These are phyloP conservation scores for Craniophora ligustri DNA, from an alignment of 2,888 invertebrate genomes.

Conservation along the genomic window DNA sequence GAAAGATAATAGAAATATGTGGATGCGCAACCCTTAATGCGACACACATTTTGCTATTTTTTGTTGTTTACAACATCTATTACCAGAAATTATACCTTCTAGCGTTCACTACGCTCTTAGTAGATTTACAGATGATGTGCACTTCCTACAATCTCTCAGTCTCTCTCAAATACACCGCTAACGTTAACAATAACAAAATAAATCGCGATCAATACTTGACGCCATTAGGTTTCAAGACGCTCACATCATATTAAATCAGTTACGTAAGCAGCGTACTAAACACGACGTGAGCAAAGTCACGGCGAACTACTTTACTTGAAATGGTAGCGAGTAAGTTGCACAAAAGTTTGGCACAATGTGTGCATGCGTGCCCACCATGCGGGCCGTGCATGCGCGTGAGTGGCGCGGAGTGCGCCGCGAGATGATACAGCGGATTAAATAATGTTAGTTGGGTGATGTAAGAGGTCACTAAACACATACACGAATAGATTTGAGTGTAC, in stretches of 20 bases:
- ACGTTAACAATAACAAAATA: too few species aligned
- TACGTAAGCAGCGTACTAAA: slow-evolving; percentile 26
- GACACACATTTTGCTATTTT: too few species aligned
- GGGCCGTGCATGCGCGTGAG: slow-evolving; percentile 13
- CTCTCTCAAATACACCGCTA: too few species aligned
- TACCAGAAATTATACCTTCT: too few species aligned
- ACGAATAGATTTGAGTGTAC: neutral
- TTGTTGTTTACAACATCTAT: too few species aligned
- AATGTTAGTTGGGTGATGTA: slow-evolving; percentile 5
- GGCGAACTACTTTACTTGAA: slow-evolving; percentile 29
- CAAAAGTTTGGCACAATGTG: slow-evolving; percentile 24
- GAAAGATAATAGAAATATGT: too few species aligned
- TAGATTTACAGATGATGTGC: too few species aligned
- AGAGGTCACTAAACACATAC: neutral
- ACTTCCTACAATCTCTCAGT: too few species aligned
- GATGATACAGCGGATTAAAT: slow-evolving; percentile 1
- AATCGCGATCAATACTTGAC: neutral
- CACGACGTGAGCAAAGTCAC: slow-evolving; percentile 46
- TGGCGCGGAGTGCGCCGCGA: neutral
- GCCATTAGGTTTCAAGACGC: neutral
- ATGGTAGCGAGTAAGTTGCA: slow-evolving; percentile 17
- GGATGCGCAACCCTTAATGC: too few species aligned
- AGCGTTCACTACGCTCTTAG: too few species aligned
- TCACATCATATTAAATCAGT: slow-evolving; percentile 14
- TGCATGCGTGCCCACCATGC: neutral